Base-by-base conservation (phyloP, 2,888 invertebrate species). In the Deroplatys truncata region DNA sequence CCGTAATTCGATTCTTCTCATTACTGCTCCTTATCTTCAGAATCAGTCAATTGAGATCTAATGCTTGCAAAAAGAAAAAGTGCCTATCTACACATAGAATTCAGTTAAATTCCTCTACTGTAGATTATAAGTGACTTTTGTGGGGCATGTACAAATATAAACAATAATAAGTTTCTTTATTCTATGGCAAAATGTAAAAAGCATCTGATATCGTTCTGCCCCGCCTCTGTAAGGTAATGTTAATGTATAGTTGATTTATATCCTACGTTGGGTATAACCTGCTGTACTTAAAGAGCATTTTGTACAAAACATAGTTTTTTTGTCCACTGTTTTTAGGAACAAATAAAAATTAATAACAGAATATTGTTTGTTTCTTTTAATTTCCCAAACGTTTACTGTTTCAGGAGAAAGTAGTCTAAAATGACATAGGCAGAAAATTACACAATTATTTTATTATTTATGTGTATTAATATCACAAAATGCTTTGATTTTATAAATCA, bases 221-320 rank as follows among this genome's bases (percentile, higher is more conserved):
- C 56, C 25, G 8, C 56, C 15, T 72, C 20, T 72, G 56, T 72
- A 83, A 87, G 87, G 35, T 87, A 31, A 87, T 83, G 56, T 72
- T 72, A 43, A 84, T 88, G 88, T 88, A 88, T 31, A 88, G 84
- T 88, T 43, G 31, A 72, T 16, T 87, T 87, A 88, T 88, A 72
- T 84, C 84, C 56, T 56, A 31, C 88, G 72, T 49, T 31, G 84
- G 72, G 29, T 88, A 84, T 88, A 84, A 88, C 25, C 20, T 87
- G n/a, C 31, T 87, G 87, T 87, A 87, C 88, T 49, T 84, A 88
- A 29, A 84, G 72, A 72, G 84, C 56, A 56, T 84, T 88, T 84
- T 88, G 88, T 88, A 88, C 88, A 88, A 88, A 88, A 31, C 28
- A 35, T 88, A 88, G 88, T 84, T 88, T 88, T n/a, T 56, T 72